These are phyloP conservation scores for Anomalospiza imberbis DNA, from an alignment of 2,797 vertebrate species.

Conservation along the genomic window DNA sequence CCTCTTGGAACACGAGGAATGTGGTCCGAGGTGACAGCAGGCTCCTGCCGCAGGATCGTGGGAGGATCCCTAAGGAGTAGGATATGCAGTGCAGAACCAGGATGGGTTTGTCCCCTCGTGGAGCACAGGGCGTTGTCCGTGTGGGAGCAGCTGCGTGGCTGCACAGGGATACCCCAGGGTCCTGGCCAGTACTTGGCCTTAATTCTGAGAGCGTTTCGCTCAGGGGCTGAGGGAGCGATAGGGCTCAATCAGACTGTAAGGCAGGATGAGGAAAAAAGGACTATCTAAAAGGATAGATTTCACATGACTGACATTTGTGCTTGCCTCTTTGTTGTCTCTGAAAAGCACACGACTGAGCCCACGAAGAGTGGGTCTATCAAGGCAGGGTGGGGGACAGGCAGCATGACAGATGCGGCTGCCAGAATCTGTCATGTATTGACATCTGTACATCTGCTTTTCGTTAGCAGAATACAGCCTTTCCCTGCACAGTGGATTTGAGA, in stretches of 20 bases:
- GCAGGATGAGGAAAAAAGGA: not conserved
- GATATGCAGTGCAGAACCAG: not conserved
- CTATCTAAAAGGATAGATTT: not conserved
- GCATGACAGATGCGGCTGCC: conserved; percentile 1
- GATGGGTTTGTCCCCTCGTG: not conserved
- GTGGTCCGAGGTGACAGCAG: fast-evolving
- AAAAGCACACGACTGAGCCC: not conserved
- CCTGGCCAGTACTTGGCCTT: fast-evolving
- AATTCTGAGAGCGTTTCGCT: not conserved
- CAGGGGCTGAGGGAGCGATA: not conserved
- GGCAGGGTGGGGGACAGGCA: not conserved
- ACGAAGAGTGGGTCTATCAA: not conserved
- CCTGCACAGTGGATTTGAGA: not conserved
- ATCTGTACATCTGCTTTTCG: not conserved
- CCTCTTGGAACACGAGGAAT: fast-evolving
- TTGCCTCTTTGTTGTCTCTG: not conserved
- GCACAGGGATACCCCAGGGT: not conserved
- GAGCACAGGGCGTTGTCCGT: fast-evolving
- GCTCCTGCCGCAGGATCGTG: fast-evolving
- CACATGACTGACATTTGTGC: not conserved
- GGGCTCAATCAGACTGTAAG: not conserved
- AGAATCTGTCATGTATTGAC: too few species aligned
- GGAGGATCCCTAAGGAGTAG: not conserved
- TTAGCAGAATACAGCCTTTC: not conserved
- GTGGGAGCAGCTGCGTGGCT: not conserved